Base-by-base conservation (phyloP, 92 coral and sea anemone species). In the Micromussa lordhowensis region DNA sequence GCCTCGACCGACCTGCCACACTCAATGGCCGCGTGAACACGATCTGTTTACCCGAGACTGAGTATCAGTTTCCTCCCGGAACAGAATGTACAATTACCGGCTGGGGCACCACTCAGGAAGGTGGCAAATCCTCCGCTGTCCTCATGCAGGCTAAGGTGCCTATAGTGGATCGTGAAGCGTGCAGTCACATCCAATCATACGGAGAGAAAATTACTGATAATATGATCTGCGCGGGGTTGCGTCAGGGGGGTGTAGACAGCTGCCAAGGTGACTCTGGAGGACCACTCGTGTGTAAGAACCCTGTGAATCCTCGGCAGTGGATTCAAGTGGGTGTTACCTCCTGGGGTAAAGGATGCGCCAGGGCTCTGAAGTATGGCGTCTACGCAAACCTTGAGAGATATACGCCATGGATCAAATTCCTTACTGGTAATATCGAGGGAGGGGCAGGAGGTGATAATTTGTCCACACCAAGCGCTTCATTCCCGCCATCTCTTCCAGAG, bases 241-340 rank as follows among this genome's bases (percentile, higher is more conserved):
- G 96, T 64, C 93, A 94, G 88, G 96, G 96, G 61, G 96, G 96
- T 36, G 93, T 94, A 38, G 95, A 94, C 82, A 48, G 95, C 24
- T 94, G 96, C 31, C 95, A 92, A 53, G 96, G 96, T 48, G 96
- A 94, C 79, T 94, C 96, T 51, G 96, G 96, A 64, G 96, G 96
- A 1, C 96, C 96, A 15, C 64, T 94, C 64, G 92, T 94, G n/a
- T 94, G 96, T 79, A 94, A 90, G 82, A 92, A 88, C 71, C 96
- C 96, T n/a, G 88, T 82, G 30, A 94, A 92, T 75, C 95, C 95
- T 32, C 88, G 92, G 38, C 96, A 94, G 88, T 94, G 96, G 96
- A 73, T 88, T 48, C 92, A 88, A 80, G 92, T 93, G 11, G 96
- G 96, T 69, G 96, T 89, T 22, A 92, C 96, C 15, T 92, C 95